These are phyloP conservation scores for Epinotia brunnichana DNA, from an alignment of 2,888 invertebrate species.

Conservation along the genomic window DNA sequence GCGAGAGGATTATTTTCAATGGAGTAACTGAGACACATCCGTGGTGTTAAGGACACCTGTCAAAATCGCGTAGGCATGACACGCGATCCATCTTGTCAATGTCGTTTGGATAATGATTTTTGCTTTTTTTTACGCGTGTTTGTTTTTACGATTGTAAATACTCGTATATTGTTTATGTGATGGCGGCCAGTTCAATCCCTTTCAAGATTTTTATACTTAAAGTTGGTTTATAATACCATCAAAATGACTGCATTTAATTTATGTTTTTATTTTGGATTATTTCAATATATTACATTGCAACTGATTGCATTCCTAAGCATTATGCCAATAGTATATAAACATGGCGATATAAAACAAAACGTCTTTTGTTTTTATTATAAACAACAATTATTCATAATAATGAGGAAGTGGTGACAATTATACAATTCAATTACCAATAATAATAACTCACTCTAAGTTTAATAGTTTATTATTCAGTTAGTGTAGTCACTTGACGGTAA, in stretches of 20 bases:
- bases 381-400: conserved; percentile 1
- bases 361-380: conserved; percentile 4
- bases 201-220: background rate
- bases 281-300: background rate
- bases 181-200: background rate
- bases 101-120: conserved; percentile 32
- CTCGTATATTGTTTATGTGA: background rate
- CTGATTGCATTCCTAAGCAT: background rate
- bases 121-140: conserved; percentile 23
- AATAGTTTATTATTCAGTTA: conserved; percentile 26
- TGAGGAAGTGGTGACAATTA: conserved; percentile 12
- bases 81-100: conserved; percentile 38
- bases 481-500: conserved; percentile 26
- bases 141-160: conserved; percentile 5
- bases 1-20: conserved; percentile 42
- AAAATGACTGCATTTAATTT: background rate
- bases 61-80: conserved; percentile 42
- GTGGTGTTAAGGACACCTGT: conserved; percentile 41
- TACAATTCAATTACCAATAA: conserved; percentile 20
- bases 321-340: background rate
- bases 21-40: conserved; percentile 39
- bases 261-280: too few species aligned
- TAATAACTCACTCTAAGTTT: conserved; percentile 3
- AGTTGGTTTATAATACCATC: background rate
- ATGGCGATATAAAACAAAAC: background rate